Evolutionary conservation across 2,888 invertebrate species (phyloP).

Genomic region (Parnassius apollo): DNA sequence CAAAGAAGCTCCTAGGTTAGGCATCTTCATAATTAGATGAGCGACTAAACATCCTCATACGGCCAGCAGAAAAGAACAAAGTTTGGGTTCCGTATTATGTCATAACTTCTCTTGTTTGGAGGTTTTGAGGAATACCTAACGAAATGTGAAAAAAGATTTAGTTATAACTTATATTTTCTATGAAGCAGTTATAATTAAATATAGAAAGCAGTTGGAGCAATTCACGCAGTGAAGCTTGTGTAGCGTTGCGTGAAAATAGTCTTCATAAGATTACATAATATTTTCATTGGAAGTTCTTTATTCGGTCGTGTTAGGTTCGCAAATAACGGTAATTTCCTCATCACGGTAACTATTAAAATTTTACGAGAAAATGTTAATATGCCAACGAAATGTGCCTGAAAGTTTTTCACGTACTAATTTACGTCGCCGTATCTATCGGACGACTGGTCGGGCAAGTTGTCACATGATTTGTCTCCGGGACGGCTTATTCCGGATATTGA

Average conservation of each 20-base stretch:
- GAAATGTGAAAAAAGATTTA: too few species aligned
- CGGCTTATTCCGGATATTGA: constrained; percentile 75
- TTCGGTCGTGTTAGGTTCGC: constrained; percentile 39
- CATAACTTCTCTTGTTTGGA: too few species aligned
- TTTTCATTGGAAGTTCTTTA: constrained; percentile 34
- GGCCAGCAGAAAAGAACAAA: too few species aligned
- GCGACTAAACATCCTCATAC: too few species aligned
- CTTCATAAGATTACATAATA: constrained; percentile 29
- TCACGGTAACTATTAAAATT: constrained; percentile 40
- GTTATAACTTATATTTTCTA: too few species aligned
- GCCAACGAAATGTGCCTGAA: constrained; percentile 43
- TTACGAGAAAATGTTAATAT: constrained; percentile 41
- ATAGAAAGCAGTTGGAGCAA: too few species aligned
- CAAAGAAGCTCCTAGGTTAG: too few species aligned
- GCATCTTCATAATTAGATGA: too few species aligned
- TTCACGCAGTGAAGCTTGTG: not conserved
- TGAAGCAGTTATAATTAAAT: too few species aligned
- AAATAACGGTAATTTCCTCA: constrained; percentile 47
- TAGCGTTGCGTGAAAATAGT: not conserved
- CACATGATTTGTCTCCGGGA: constrained; percentile 35
- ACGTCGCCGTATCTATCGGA: constrained; percentile 31
- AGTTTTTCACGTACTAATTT: constrained; percentile 52
- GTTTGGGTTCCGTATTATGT: too few species aligned
- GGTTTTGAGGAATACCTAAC: too few species aligned
- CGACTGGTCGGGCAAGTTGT: constrained; percentile 33